Evolutionary conservation across 2,113 vertebrate genomes (phyloP), one percentile per base, ranked within the genome.

Genomic region (Arenaria interpres): DNA sequence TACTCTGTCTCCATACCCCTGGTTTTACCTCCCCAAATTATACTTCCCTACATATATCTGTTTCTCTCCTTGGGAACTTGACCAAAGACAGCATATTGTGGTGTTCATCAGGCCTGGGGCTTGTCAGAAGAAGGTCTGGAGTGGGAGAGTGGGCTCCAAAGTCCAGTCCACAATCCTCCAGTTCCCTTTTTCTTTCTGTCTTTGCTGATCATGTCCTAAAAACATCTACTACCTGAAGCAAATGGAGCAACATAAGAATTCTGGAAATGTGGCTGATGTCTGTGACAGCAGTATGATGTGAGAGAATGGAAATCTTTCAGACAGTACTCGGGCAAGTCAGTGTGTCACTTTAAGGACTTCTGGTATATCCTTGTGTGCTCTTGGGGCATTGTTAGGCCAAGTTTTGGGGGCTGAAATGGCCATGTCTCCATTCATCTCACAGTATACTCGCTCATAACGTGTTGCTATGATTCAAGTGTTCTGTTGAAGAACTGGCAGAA

Each of bases 121-220:
- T 78, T 82, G 16, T 75, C n/a, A 63, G 37, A 20, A 85, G 62
- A 62, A 60, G 16, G 9, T 66, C 30, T 77, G 41, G 11, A 83
- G 37, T 0, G 1, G 43, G 4, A 67, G 9, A 23, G 5, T 20
- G 16, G 14, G 15, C 50, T 84, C 37, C 50, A n/a, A 88, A 71
- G 20, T 67, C 50, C 24, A 32, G 22, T 86, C 21, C 14, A 57
- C 54, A 57, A 57, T 24, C 77, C 23, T 76, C 12, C 18, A 48
- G 13, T 43, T 90, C 23, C 16, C 24, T 57, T 32, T 77, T 89
- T 45, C 20, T 67, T 63, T 80, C 21, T 78, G 7, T 51, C 14
- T 67, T 90, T 82, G 14, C 8, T 54, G n/a, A 6, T 62, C 0
- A 0, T 32, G 23, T 17, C 8, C 35, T 53, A 6, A 45, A 64